Conservation (phyloP, 1,140 invertebrate genomes). For the Aphis craccivora region DNA sequence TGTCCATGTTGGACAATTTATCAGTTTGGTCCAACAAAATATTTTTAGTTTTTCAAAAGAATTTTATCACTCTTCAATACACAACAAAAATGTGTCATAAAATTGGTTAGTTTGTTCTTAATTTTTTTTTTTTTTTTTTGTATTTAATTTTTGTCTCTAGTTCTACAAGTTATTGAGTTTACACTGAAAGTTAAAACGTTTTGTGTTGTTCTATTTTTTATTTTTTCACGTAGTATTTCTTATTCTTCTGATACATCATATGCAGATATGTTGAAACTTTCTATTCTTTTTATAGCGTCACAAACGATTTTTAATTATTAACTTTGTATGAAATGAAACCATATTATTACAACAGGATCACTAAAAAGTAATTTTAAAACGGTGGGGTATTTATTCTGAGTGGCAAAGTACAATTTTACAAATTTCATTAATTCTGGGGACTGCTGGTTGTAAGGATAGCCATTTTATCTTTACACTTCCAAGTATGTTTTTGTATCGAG, state of each 20-base stretch:
- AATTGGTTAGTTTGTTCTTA: not conserved
- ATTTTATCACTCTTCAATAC: not conserved
- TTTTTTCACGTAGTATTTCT: conserved; percentile 1
- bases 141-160: conserved; percentile 23
- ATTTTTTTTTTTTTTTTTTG: not conserved
- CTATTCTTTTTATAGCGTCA: not conserved
- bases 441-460: too few relatives aligned
- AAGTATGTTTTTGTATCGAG: too few relatives aligned
- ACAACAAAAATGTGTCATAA: conserved; percentile 9
- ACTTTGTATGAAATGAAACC: not conserved
- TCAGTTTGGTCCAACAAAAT: not conserved
- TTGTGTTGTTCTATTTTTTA: conserved; percentile 5
- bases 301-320: conserved; percentile 6
- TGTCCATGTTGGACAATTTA: too few relatives aligned
- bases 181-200: conserved; percentile 20
- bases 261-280: not conserved
- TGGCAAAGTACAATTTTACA: too few relatives aligned
- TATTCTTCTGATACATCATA: not conserved
- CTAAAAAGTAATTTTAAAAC: too few relatives aligned
- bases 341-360: not conserved
- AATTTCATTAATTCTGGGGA: too few relatives aligned
- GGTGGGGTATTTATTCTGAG: too few relatives aligned
- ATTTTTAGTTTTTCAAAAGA: not conserved
- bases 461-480: too few relatives aligned
- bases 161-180: not conserved